Percentiles rank a stretch among this genome's conserved stretches.
These are phyloP conservation scores for Drosophila bunnanda DNA, from an alignment of 2,888 invertebrate genomes.

Conservation along the genomic window DNA sequence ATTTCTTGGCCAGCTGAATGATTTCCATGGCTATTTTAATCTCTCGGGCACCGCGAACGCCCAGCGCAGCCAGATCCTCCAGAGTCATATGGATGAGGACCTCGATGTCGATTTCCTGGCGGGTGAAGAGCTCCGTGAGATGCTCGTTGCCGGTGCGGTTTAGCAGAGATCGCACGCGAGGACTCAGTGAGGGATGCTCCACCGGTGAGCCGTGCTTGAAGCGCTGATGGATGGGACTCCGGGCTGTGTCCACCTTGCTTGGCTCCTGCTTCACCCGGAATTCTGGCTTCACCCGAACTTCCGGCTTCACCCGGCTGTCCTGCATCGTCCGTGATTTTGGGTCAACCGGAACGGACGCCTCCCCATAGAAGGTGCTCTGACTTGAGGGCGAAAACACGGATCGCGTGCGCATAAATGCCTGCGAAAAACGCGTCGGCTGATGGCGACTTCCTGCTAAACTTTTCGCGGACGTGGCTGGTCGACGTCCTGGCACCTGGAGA, in stretches of 20 bases:
- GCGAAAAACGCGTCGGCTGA: slow-evolving; percentile 43
- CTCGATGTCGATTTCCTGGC: slow-evolving; percentile 75
- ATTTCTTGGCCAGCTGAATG: slow-evolving; percentile 60
- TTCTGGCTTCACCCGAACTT: not conserved
- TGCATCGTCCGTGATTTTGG: not conserved
- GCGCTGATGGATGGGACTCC: slow-evolving; percentile 12
- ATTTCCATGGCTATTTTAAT: slow-evolving; percentile 57
- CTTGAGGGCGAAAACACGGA: slow-evolving; percentile 58
- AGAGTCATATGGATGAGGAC: slow-evolving; percentile 66
- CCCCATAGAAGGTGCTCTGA: slow-evolving; percentile 30
- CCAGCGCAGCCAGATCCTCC: slow-evolving; percentile 69
- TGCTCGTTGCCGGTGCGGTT: slow-evolving; percentile 66
- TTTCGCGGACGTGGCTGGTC: not conserved
- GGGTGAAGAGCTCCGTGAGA: slow-evolving; percentile 69
- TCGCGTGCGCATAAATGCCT: slow-evolving; percentile 54
- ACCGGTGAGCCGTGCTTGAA: slow-evolving; percentile 62
- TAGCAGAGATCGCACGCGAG: slow-evolving; percentile 60
- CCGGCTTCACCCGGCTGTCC: slow-evolving; percentile 3
- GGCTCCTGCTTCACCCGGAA: slow-evolving; percentile 2
- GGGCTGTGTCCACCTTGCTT: not conserved
- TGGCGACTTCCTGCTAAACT: not conserved
- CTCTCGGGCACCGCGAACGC: slow-evolving; percentile 68
- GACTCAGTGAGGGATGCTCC: slow-evolving; percentile 61
- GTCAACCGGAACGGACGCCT: not conserved
- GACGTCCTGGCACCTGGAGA: slow-evolving; percentile 18